Conservation (phyloP, 2,113 vertebrate species). For the Bettongia penicillata region DNA sequence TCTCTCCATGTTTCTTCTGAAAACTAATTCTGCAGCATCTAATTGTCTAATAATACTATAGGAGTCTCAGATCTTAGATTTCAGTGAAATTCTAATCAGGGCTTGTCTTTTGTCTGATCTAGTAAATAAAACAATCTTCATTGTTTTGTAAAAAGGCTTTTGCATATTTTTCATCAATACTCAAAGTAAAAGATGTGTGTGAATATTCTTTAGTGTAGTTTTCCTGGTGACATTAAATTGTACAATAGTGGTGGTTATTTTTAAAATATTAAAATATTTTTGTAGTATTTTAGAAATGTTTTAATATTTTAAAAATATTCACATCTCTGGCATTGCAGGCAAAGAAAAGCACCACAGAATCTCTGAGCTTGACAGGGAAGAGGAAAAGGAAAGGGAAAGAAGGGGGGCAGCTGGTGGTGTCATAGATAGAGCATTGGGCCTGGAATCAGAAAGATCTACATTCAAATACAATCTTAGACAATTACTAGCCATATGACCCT, state of each 20-base stretch:
- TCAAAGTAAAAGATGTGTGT: slow-evolving; percentile 41
- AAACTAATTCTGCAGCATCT: not conserved
- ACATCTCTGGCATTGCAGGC: not conserved
- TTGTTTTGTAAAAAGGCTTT: not conserved
- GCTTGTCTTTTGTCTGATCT: slow-evolving; percentile 21
- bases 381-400: not conserved
- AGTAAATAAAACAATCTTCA: not conserved
- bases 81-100: slow-evolving; percentile 20
- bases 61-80: not conserved
- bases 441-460: not conserved
- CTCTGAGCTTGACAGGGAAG: not conserved
- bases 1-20: slow-evolving; percentile 34
- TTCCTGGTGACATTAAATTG: not conserved
- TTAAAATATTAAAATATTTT: not conserved
- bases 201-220: slow-evolving; percentile 17
- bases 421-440: not conserved
- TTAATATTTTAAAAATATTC: not conserved
- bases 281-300: not conserved
- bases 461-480: not conserved
- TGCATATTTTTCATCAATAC: slow-evolving; percentile 7
- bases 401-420: not conserved
- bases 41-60: slow-evolving; percentile 13
- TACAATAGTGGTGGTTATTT: not conserved
- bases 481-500: too few relatives aligned
- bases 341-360: not conserved